These are phyloP conservation scores for Chironex yamaguchii DNA, from an alignment of 30 jellyfish, hydroid and myxozoan genomes.

Conservation along the genomic window DNA sequence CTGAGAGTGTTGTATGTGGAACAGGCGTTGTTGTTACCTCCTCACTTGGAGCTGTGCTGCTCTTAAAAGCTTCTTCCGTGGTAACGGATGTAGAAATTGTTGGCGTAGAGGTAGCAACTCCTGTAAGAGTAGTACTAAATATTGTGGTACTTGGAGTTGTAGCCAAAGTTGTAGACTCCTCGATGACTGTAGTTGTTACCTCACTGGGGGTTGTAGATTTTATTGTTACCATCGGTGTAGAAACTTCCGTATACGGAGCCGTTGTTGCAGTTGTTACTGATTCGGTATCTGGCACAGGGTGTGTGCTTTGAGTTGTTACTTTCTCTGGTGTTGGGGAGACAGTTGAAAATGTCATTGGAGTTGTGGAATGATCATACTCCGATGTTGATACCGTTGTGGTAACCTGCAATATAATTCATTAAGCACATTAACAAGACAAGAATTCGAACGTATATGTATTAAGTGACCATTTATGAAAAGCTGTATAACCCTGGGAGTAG, in stretches of 20 bases:
- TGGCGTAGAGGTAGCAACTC: neutral
- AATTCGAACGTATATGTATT: no score
- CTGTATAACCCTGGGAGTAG: no score
- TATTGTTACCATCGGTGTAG: neutral
- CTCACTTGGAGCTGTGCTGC: constrained; percentile 40
- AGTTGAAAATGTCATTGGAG: no score
- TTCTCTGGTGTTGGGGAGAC: constrained; percentile 42
- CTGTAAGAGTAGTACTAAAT: neutral
- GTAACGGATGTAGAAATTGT: constrained; percentile 12
- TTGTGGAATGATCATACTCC: no score
- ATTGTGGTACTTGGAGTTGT: constrained; percentile 54
- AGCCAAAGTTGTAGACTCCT: constrained; percentile 57
- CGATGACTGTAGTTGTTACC: constrained; percentile 60
- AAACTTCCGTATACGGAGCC: neutral
- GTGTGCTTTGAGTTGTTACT: constrained; percentile 47
- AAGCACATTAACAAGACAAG: no score
- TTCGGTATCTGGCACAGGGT: neutral
- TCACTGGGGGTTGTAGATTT: constrained; percentile 23
- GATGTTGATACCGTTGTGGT: no score
- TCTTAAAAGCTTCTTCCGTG: no score
- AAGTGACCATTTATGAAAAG: no score
- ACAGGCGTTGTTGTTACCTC: constrained; percentile 62
- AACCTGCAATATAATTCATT: no score
- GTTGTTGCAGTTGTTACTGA: constrained; percentile 53
- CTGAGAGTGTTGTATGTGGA: constrained; percentile 17